These are phyloP conservation scores for Unio delphinus DNA, from an alignment of 2,888 invertebrate genomes.

Conservation along the genomic window DNA sequence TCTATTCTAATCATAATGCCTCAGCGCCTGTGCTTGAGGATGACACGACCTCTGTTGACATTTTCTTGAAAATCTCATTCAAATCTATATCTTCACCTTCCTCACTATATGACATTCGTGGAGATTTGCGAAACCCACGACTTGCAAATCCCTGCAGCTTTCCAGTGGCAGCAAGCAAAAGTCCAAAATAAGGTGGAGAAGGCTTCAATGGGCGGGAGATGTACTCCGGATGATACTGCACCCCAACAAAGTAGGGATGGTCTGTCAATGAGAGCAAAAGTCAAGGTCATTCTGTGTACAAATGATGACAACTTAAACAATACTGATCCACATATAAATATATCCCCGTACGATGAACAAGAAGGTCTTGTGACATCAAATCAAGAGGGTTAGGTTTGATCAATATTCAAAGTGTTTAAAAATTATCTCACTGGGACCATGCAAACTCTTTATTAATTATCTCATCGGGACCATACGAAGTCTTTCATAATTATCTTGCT, in stretches of 20 bases:
- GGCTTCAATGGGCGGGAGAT: conserved; percentile 83
- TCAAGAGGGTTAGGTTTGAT: no score
- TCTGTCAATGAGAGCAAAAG: conserved; percentile 63
- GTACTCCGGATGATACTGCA: conserved; percentile 99
- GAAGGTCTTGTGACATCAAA: background rate
- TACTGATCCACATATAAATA: background rate
- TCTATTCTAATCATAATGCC: no score
- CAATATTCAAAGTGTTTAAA: no score
- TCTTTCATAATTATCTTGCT: no score
- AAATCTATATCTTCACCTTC: conserved; percentile 48
- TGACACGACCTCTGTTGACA: no score
- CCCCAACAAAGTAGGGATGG: conserved; percentile 94
- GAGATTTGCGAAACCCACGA: conserved; percentile 65
- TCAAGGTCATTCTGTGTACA: background rate
- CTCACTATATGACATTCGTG: conserved; percentile 60
- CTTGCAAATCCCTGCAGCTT: conserved; percentile 78
- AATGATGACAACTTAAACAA: background rate
- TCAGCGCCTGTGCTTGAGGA: no score
- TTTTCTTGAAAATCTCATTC: background rate
- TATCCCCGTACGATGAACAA: background rate
- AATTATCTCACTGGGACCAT: no score
- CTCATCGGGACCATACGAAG: no score
- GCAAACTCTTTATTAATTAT: no score
- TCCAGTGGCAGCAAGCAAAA: conserved; percentile 90
- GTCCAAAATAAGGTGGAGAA: conserved; percentile 95